Evolutionary conservation across 2,888 invertebrate species (phyloP), one percentile per base, ranked within the genome.

Genomic region (Chelonus formosanus): DNA sequence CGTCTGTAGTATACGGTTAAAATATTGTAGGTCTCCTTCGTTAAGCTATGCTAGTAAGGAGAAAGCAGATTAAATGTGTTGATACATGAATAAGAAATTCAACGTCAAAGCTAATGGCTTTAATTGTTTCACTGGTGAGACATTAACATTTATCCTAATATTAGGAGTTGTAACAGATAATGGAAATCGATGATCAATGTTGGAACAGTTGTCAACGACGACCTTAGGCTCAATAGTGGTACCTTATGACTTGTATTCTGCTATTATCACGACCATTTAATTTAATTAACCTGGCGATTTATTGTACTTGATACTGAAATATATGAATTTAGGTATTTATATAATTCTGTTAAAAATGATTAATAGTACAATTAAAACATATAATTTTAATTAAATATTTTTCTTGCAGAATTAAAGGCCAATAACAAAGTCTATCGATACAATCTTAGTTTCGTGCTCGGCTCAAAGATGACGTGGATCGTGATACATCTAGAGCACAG

Each of bases 211-310:
- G 48, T 48, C 60, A 60, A 40, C 60, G 40, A 52, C 35, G 48
- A 47, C 34, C 47, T 58, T 10, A 45, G 47, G 54, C 54, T 62
- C 35, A 5, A 54, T 54, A 54, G 62, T 54, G 20, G 47, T 35
- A 47, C 54, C 62, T 45, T 55, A 34, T 45, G 45, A n/a, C 7
- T 45, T 45, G 53, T 44, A 5, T 10, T 54, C 54, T 53, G 47
- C 55, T 31, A 62, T 61, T 52, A 61, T 54, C 62, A 55, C 47
- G 4, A 31, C 35, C 7, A 62, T 62, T 54, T 54, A 62, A 62
- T 55, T 62, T 45, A 62, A 55, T 62, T 54, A 6, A 7, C 31
- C n/a, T 62, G 35, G 55, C 31, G 54, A 47, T 45, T 62, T n/a
- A 45, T 20, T 20, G 20, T 20, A 20, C 20, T 20, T 20, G 2